Evolutionary conservation across 2,888 invertebrate species (phyloP).

Genomic region (Ryuthela nishihirai): DNA sequence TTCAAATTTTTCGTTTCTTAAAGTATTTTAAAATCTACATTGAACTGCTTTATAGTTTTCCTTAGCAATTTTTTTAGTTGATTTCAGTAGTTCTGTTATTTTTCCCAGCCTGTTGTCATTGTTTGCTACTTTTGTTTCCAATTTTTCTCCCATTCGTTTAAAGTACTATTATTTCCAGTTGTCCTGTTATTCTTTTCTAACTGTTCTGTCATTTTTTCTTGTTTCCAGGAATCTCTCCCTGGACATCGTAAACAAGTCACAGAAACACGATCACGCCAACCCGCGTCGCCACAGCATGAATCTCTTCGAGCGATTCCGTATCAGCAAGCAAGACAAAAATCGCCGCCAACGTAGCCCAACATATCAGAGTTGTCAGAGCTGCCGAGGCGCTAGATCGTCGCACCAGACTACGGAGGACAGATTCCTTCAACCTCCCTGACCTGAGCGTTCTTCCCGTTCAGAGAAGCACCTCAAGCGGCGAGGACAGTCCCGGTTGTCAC

Average conservation of each 20-base stretch:
- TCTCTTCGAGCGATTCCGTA: conserved; percentile 40
- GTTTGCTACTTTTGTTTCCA: too few species aligned
- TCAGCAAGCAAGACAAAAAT: conserved; percentile 43
- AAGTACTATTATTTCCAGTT: too few species aligned
- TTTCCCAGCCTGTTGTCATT: too few species aligned
- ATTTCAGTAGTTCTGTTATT: too few species aligned
- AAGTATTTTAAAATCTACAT: too few species aligned
- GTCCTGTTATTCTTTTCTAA: background rate
- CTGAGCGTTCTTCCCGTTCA: conserved; percentile 23
- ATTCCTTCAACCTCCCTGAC: conserved; percentile 23
- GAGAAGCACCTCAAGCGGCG: conserved; percentile 36
- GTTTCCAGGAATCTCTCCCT: conserved; percentile 39
- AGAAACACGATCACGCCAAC: conserved; percentile 7
- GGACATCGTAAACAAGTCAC: conserved; percentile 37
- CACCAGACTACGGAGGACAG: conserved; percentile 29
- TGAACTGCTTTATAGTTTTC: too few species aligned
- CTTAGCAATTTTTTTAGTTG: too few species aligned
- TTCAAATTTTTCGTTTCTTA: too few species aligned
- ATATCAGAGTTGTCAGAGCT: conserved; percentile 42
- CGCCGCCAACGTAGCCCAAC: conserved; percentile 42
- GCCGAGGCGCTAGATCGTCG: conserved; percentile 43
- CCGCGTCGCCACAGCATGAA: conserved; percentile 35
- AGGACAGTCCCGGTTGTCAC: conserved; percentile 23
- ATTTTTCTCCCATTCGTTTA: too few species aligned
- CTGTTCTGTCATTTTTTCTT: background rate